These are phyloP conservation scores for Litoditis marina DNA, from an alignment of 2,888 invertebrate species.

Conservation along the genomic window DNA sequence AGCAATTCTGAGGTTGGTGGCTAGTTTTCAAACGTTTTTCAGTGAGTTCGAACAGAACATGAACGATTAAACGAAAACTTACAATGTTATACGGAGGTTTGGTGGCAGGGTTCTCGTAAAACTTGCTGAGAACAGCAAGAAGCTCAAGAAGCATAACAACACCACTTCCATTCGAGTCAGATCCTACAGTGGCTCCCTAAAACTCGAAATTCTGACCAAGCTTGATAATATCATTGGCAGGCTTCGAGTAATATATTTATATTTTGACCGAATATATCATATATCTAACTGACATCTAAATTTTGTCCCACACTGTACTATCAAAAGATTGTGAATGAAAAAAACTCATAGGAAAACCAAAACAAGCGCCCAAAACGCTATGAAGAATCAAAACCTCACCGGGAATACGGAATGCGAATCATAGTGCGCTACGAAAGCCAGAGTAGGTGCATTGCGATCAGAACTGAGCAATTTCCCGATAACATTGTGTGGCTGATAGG, in stretches of 20 bases:
- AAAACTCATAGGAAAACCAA: too few species aligned
- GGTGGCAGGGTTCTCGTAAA: constrained; percentile 51
- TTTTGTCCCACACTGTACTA: too few species aligned
- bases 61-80: too few species aligned
- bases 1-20: too few species aligned
- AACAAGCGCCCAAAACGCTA: too few species aligned
- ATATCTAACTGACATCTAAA: too few species aligned
- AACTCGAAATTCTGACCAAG: too few species aligned
- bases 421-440: constrained; percentile 87
- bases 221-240: too few species aligned
- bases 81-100: constrained; percentile 49
- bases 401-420: constrained; percentile 86
- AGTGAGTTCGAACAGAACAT: not conserved
- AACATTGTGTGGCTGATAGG: constrained; percentile 12
- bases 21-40: too few species aligned
- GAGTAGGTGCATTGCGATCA: constrained; percentile 72
- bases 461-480: constrained; percentile 39
- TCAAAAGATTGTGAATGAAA: too few species aligned
- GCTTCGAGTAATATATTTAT: too few species aligned
- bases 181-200: constrained; percentile 81
- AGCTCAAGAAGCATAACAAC: constrained; percentile 79
- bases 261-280: too few species aligned
- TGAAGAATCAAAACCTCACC: constrained; percentile 73
- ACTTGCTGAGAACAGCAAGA: constrained; percentile 75
- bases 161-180: constrained; percentile 89